Conservation (phyloP, 2,888 invertebrate genomes). For the Aromia moschata region DNA sequence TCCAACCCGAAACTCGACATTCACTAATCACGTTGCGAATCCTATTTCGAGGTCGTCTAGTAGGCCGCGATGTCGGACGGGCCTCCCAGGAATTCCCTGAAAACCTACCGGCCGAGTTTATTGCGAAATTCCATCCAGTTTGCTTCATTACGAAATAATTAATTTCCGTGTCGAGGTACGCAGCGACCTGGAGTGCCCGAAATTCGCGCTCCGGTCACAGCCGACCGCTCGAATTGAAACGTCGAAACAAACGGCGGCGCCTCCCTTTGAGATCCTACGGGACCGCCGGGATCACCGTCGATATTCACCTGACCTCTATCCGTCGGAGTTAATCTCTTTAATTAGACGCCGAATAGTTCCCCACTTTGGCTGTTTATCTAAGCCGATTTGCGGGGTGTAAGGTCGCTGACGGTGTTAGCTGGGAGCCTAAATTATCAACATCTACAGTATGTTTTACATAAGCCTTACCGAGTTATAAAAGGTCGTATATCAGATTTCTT, state of each 20-base stretch:
- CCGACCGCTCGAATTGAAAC: conserved; percentile 18
- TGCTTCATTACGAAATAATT: conserved; percentile 42
- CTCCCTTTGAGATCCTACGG: conserved; percentile 11
- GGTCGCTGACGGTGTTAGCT: no score
- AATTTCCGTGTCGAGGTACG: conserved; percentile 27
- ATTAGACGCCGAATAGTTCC: no score
- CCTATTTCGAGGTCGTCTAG: not conserved
- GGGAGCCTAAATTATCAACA: no score
- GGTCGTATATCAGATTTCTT: no score
- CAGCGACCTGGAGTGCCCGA: conserved; percentile 6
- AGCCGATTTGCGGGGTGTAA: no score
- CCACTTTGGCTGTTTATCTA: no score
- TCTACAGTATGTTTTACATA: no score
- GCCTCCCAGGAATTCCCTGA: conserved; percentile 36
- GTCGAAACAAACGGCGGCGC: conserved; percentile 1
- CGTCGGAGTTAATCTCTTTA: conserved; percentile 16
- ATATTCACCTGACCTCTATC: conserved; percentile 12
- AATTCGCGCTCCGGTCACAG: not conserved
- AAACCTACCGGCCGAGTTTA: conserved; percentile 36
- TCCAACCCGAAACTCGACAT: no score
- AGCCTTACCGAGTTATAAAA: no score
- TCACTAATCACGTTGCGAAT: no score
- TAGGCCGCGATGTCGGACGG: conserved; percentile 10
- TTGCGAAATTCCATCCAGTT: conserved; percentile 41
- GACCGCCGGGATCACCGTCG: conserved; percentile 7